phyloP scores from a whole-genome alignment of 2,797 vertebrate species.

The Typhlichthys subterraneus region DNA sequence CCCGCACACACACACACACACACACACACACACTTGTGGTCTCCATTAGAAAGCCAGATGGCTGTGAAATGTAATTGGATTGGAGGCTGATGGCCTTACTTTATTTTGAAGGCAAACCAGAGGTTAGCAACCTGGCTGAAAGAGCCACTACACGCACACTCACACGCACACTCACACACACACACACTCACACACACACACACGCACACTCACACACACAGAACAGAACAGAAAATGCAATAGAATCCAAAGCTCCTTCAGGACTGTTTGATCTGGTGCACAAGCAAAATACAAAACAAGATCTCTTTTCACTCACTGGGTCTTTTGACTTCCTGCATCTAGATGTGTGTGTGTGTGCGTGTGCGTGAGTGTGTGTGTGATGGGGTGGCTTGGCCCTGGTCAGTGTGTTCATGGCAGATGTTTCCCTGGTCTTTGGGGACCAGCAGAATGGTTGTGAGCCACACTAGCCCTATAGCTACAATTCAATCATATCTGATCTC shows the following conservation, averaged over 20 bases:
- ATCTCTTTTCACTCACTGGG: too few relatives aligned
- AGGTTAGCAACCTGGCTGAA: slow-evolving; percentile 25
- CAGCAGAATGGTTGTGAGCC: slow-evolving; percentile 50
- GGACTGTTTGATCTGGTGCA: too few relatives aligned
- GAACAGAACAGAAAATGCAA: not conserved
- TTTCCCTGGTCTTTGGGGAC: slow-evolving; percentile 55
- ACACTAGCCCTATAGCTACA: slow-evolving; percentile 45
- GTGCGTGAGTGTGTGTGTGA: slow-evolving; percentile 26
- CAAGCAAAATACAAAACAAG: too few relatives aligned
- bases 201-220: not conserved
- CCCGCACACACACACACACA: not conserved
- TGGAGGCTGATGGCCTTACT: slow-evolving; percentile 70
- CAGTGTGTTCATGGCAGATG: slow-evolving; percentile 54
- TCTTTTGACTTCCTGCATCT: too few relatives aligned
- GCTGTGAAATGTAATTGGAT: slow-evolving; percentile 77
- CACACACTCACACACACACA: not conserved
- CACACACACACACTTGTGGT: slow-evolving; percentile 50
- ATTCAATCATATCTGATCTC: slow-evolving; percentile 62
- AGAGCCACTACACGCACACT: not conserved
- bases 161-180: not conserved
- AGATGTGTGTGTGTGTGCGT: too few relatives aligned
- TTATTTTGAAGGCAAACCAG: slow-evolving; percentile 78
- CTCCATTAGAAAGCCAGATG: slow-evolving; percentile 78
- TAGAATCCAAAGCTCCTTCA: too few relatives aligned
- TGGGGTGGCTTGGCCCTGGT: slow-evolving; percentile 57